phyloP scores from a whole-genome alignment of 2,888 invertebrate genomes.

The Heteromyza rotundicornis region DNA sequence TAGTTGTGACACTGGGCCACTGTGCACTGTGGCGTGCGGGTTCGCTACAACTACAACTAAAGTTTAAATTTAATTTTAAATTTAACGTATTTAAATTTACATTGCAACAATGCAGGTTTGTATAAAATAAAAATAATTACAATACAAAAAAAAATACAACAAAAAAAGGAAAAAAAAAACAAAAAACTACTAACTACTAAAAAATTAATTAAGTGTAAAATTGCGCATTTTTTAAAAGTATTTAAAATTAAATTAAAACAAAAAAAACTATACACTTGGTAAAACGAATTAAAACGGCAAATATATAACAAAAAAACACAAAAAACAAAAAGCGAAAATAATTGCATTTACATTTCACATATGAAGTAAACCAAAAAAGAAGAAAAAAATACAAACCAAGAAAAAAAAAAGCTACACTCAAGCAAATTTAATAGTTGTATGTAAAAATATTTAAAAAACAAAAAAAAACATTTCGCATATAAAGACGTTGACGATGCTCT shows the following conservation, averaged over 20 bases:
- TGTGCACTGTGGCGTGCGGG: not conserved
- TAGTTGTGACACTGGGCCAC: not conserved
- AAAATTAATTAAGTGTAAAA: conserved; percentile 23
- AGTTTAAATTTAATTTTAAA: not conserved
- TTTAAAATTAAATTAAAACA: conserved; percentile 14
- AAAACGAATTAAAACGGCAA: not conserved
- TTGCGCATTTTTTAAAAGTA: conserved; percentile 16
- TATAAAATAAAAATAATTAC: conserved; percentile 9
- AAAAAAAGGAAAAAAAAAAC: no score
- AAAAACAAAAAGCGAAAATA: conserved; percentile 18
- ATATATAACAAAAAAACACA: conserved; percentile 11
- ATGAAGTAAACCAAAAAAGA: conserved; percentile 23
- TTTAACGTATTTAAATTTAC: not conserved
- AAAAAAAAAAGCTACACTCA: conserved; percentile 5
- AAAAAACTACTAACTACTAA: conserved; percentile 11
- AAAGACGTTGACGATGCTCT: conserved; percentile 1
- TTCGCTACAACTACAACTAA: not conserved
- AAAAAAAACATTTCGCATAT: conserved; percentile 21
- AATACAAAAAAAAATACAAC: no score
- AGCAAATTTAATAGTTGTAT: conserved; percentile 3
- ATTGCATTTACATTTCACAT: conserved; percentile 41
- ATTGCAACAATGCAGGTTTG: no score
- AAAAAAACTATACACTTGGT: conserved; percentile 9
- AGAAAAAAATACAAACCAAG: conserved; percentile 27
- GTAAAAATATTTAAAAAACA: conserved; percentile 4